Base-by-base conservation (phyloP, 1,140 invertebrate genomes). In the Scaptomyza pallida region DNA sequence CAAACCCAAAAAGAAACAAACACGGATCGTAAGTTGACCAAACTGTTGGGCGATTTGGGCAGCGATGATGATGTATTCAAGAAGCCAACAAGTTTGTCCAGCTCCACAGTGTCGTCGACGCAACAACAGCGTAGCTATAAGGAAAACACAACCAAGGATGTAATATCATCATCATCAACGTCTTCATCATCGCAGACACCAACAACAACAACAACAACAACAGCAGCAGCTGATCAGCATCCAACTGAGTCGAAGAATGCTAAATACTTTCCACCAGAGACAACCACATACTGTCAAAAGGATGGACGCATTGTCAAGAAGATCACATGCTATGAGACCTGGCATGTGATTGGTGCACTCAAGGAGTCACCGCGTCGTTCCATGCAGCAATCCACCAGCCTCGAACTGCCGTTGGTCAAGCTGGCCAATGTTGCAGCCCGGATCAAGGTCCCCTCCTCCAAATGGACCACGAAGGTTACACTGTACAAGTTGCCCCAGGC, bases 271-370 rank as follows among this genome's bases (percentile, higher is more conserved):
- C 86, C 86, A 33, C 74, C 81, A 1, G 88, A 90, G 73, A 91
- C 90, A 57, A 91, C 88, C 13, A 80, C 76, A 0, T 78, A 89
- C 12, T 73, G 72, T 13, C 62, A 89, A 44, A 85, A 91, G 54
- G 90, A 91, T 12, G 90, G 90, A n/a, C 88, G 90, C 5, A 48
- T 91, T n/a, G 78, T 91, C 8, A 90, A 90, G 41, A 91, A 91
- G 68, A 90, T 91, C 19, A 91, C 91, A 2, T 91, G 91, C 68
- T 91, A 90, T 45, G 91, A 91, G 70, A 91, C 89, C 26, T 91
- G 91, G 91, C 90, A 91, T 59, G 90, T 91, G 30, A 90, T 91
- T 0, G 78, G 80, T 23, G 62, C 81, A 17, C 72, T 76, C 37
- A 44, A 61, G 21, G 73, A 81, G 9, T 10, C 45, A n/a, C 9